phyloP scores from a whole-genome alignment of 2,113 vertebrate species.

The Danionella cerebrum region DNA sequence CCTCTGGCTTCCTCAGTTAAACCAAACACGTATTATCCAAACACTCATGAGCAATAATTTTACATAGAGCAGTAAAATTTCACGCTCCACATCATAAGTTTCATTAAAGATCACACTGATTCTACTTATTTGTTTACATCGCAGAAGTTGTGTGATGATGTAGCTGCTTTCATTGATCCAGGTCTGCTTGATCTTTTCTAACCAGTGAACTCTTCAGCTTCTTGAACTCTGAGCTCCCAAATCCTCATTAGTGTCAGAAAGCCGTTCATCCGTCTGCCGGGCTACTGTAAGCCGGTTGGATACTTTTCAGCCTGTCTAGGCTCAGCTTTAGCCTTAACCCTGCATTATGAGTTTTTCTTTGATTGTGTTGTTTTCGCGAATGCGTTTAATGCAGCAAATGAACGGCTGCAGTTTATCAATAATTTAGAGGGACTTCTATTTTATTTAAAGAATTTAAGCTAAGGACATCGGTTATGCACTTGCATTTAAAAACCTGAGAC shows the following conservation, averaged over 20 bases:
- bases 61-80: neutral
- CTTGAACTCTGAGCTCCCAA: neutral
- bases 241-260: neutral
- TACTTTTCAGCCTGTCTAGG: neutral
- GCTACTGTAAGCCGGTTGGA: neutral
- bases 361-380: no score
- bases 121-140: neutral
- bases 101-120: neutral
- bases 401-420: slow-evolving; percentile 13
- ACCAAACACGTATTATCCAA: slow-evolving; percentile 2
- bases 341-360: neutral
- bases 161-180: neutral
- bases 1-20: slow-evolving; percentile 4
- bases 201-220: neutral
- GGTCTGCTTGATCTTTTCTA: neutral
- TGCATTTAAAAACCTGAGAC: no score
- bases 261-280: neutral
- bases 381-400: neutral
- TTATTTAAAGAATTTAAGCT: no score
- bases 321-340: neutral
- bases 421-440: slow-evolving; percentile 20
- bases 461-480: no score
- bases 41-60: neutral
- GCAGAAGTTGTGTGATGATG: neutral
- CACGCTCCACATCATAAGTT: neutral